Conservation (phyloP, 64 coral and sea anemone species). For the Cladopsammia gracilis region DNA sequence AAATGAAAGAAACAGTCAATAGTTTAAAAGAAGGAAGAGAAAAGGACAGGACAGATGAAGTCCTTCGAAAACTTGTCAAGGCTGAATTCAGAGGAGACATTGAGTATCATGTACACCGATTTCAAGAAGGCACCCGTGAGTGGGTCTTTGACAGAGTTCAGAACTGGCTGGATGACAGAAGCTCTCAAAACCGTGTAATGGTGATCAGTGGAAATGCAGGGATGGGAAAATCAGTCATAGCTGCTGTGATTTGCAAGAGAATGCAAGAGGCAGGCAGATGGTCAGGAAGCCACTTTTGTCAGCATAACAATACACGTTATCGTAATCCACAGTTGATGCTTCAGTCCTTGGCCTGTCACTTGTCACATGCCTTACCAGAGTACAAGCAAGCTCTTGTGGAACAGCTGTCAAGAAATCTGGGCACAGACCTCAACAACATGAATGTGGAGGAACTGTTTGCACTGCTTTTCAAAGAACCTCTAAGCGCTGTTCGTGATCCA, state of each 20-base stretch:
- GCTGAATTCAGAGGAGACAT: neutral
- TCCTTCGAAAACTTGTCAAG: neutral
- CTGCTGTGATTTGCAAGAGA: conserved; percentile 30
- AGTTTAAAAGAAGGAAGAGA: neutral
- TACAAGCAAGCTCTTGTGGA: conserved; percentile 25
- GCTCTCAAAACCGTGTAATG: conserved; percentile 3
- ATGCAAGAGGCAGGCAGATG: conserved; percentile 35
- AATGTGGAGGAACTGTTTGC: conserved; percentile 69
- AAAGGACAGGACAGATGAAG: neutral
- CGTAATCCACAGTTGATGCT: conserved; percentile 45
- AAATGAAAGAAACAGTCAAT: neutral
- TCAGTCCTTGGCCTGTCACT: conserved; percentile 44
- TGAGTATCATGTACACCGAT: neutral
- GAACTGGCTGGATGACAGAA: neutral
- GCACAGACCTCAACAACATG: conserved; percentile 8
- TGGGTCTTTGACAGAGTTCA: conserved; percentile 8
- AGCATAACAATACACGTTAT: conserved; percentile 38
- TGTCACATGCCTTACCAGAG: conserved; percentile 42
- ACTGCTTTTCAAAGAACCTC: conserved; percentile 54
- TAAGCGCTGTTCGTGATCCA: neutral
- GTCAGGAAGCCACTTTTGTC: conserved; percentile 56
- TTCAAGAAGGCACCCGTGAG: neutral
- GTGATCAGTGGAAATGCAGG: conserved; percentile 55
- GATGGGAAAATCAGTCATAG: conserved; percentile 46
- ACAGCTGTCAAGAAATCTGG: conserved; percentile 51